Evolutionary conservation across 2,888 invertebrate species (phyloP).

Genomic region (Artemia sinica): DNA sequence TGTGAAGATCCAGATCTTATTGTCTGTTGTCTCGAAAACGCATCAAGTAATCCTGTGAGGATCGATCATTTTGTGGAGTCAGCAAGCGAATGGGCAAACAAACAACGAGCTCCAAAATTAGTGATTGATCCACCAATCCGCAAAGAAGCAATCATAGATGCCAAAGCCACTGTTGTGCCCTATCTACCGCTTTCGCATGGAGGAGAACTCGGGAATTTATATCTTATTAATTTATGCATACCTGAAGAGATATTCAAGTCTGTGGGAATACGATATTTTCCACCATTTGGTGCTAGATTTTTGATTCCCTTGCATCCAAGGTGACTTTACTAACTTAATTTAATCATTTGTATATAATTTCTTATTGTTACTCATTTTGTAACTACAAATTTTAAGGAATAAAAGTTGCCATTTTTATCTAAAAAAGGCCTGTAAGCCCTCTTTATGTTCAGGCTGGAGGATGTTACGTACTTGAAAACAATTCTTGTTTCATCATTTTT

Average conservation of each 20-base stretch:
- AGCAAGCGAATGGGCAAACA: background rate
- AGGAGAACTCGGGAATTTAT: background rate
- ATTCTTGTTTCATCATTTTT: too few relatives aligned
- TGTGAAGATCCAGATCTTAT: constrained; percentile 11
- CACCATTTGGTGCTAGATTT: constrained; percentile 11
- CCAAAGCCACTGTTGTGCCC: background rate
- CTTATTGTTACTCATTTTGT: too few relatives aligned
- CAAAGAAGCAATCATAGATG: background rate
- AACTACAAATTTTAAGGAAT: too few relatives aligned
- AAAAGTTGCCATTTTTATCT: too few relatives aligned
- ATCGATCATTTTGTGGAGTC: background rate
- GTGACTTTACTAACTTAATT: too few relatives aligned
- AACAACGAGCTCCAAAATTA: background rate
- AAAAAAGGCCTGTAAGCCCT: too few relatives aligned
- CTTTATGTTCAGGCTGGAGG: too few relatives aligned
- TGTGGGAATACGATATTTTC: background rate
- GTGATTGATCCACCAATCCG: background rate
- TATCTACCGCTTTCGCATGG: constrained; percentile 1
- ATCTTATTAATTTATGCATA: constrained; percentile 11
- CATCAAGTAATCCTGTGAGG: background rate
- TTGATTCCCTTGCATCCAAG: constrained; percentile 4
- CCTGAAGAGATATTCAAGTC: background rate
- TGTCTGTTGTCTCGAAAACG: constrained; percentile 1
- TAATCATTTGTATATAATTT: too few relatives aligned
- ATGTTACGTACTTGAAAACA: too few relatives aligned